A percentile compares a stretch with the other conserved stretches of the same genome.
phyloP scores from a whole-genome alignment of 2,113 vertebrate genomes.

The Phaethon lepturus region DNA sequence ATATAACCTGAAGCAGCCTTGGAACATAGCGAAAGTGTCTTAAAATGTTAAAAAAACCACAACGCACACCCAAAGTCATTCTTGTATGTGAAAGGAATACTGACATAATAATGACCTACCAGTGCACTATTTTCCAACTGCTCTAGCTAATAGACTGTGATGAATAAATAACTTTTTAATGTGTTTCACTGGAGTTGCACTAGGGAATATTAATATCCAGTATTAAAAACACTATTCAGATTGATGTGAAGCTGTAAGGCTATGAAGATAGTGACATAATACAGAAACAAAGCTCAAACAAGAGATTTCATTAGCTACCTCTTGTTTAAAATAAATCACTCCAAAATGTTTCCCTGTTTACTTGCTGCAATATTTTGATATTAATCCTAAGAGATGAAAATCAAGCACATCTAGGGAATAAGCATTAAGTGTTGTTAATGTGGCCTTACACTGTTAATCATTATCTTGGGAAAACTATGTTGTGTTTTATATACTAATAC shows the following conservation, averaged over 20 bases:
- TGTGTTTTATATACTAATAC: conserved; percentile 72
- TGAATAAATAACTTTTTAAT: conserved; percentile 45
- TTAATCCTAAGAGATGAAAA: conserved; percentile 49
- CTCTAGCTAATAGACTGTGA: conserved; percentile 5
- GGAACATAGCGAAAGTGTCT: conserved; percentile 56
- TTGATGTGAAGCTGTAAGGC: not conserved
- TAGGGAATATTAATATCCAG: not conserved
- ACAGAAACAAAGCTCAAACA: not conserved
- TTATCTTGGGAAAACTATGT: conserved; percentile 75
- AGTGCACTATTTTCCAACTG: conserved; percentile 27
- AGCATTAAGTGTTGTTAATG: conserved; percentile 56
- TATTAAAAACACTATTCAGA: not conserved
- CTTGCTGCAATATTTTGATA: not conserved
- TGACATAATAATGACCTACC: not conserved
- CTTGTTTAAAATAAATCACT: not conserved
- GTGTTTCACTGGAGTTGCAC: not conserved
- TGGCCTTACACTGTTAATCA: conserved; percentile 65
- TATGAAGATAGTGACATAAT: not conserved
- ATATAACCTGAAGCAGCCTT: not conserved
- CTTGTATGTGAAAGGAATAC: not conserved
- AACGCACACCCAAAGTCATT: not conserved
- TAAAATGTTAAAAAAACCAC: conserved; percentile 26
- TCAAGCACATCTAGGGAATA: conserved; percentile 40
- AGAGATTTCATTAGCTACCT: not conserved
- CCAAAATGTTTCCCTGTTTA: conserved; percentile 2